A percentile compares a stretch with the other conserved stretches of the same genome.
Evolutionary conservation across 2,113 vertebrate species (phyloP).

Genomic region (Gallinago jamesoni): DNA sequence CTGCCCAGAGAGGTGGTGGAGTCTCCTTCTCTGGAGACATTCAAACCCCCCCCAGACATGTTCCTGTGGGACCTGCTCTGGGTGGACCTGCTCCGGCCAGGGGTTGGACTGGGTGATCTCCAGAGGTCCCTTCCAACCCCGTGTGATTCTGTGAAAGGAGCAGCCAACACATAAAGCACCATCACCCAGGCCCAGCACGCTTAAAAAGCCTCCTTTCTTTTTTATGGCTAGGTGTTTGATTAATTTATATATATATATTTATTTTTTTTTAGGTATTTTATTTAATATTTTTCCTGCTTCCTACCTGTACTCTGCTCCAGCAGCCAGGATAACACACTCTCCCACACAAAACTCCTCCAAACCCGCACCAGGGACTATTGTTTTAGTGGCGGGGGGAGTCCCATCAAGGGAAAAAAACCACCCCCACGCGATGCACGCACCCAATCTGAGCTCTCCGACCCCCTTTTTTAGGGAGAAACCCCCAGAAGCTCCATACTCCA

Average conservation of each 20-base stretch:
- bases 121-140: too few relatives aligned
- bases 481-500: not conserved
- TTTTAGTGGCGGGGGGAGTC: not conserved
- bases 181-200: not conserved
- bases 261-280: not conserved
- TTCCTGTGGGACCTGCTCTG: too few relatives aligned
- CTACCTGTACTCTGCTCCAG: not conserved
- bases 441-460: accelerated
- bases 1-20: too few relatives aligned
- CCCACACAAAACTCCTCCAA: not conserved
- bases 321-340: not conserved
- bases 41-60: too few relatives aligned
- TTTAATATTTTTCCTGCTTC: not conserved
- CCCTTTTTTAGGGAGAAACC: not conserved
- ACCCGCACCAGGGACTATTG: not conserved
- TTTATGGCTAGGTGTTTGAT: too few relatives aligned
- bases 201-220: not conserved
- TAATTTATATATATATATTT: too few relatives aligned
- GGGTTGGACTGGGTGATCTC: too few relatives aligned
- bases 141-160: not conserved
- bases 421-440: accelerated
- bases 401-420: not conserved
- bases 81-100: too few relatives aligned
- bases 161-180: not conserved
- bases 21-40: too few relatives aligned